Evolutionary conservation across 2,113 vertebrate genomes (phyloP), one percentile per base, ranked within the genome.

Genomic region (Mustela lutreola): DNA sequence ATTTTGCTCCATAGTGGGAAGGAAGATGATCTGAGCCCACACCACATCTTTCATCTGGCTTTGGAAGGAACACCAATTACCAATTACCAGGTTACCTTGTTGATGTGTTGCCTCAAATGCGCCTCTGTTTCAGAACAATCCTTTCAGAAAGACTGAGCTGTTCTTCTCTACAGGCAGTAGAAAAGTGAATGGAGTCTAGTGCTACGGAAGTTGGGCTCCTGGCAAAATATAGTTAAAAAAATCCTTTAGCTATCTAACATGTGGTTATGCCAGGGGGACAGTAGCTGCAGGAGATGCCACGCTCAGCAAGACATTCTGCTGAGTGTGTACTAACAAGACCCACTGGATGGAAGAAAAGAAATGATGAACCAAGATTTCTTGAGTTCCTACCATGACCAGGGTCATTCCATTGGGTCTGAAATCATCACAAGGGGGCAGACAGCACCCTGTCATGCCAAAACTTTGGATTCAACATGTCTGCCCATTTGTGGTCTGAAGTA

Each of bases 101-200:
- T 62, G 39, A 60, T 60, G 42, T 18, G 7, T 39, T 93, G 33
- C 39, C 33, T 96, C 28, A 48, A 70, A 88, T 60, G 31, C 5
- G 39, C 21, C 58, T 53, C 39, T 92, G 21, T 50, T 73, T 53
- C 26, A 79, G 63, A 82, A 93, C 2, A 2, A 39, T 33, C 12
- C 22, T 86, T 97, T 91, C 58, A 87, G 95, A 82, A 91, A 92
- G n/a, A 84, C 10, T 26, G 71, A 45, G 28, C 33, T 94, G 7
- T 50, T 53, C 60, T 90, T 93, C 76, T 53, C 76, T 94, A 45
- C 12, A 78, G 39, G 48, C 28, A 75, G 22, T 26, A 95, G 3
- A 62, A 60, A 90, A 76, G 26, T 60, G 14, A 79, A 45, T 45
- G 24, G 18, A 56, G 60, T 78, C 26, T 60, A 42, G 1, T 21